Conservation (phyloP, 2,888 invertebrate species). For the Eupeodes latifasciatus region DNA sequence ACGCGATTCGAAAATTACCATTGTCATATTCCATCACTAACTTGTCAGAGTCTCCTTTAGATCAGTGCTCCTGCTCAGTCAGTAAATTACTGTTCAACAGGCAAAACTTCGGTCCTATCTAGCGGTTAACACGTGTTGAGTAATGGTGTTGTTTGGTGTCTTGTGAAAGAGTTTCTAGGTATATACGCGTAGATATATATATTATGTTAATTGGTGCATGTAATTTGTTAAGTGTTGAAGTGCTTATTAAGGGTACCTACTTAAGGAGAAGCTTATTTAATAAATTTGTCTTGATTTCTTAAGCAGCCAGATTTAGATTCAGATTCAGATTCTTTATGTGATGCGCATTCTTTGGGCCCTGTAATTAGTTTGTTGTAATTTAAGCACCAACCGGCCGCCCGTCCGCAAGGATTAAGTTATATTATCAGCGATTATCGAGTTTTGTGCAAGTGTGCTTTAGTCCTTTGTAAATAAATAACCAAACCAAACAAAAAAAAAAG, state of each 20-base stretch:
- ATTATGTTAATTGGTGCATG: constrained; percentile 57
- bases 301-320: not conserved
- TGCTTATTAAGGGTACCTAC: constrained; percentile 64
- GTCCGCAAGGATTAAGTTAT: constrained; percentile 30
- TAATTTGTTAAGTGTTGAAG: constrained; percentile 64
- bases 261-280: constrained; percentile 45
- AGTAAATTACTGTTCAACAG: constrained; percentile 48
- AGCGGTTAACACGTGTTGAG: constrained; percentile 59
- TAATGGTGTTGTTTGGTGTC: constrained; percentile 29
- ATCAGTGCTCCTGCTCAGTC: not conserved
- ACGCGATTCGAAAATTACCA: constrained; percentile 34
- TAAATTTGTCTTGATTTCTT: not conserved
- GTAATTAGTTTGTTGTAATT: constrained; percentile 34
- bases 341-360: constrained; percentile 9
- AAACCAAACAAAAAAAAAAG: constrained; percentile 22
- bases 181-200: too few relatives aligned
- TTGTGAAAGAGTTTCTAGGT: constrained; percentile 24
- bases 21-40: constrained; percentile 31
- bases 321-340: not conserved
- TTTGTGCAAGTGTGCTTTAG: not conserved
- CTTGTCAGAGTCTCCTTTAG: not conserved
- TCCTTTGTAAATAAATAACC: constrained; percentile 6
- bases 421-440: constrained; percentile 30
- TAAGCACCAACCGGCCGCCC: constrained; percentile 26
- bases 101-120: constrained; percentile 14